A percentile compares a stretch with the other conserved stretches of the same genome.
Evolutionary conservation across 2,113 vertebrate species (phyloP).

Genomic region (Rousettus leschenaultii): DNA sequence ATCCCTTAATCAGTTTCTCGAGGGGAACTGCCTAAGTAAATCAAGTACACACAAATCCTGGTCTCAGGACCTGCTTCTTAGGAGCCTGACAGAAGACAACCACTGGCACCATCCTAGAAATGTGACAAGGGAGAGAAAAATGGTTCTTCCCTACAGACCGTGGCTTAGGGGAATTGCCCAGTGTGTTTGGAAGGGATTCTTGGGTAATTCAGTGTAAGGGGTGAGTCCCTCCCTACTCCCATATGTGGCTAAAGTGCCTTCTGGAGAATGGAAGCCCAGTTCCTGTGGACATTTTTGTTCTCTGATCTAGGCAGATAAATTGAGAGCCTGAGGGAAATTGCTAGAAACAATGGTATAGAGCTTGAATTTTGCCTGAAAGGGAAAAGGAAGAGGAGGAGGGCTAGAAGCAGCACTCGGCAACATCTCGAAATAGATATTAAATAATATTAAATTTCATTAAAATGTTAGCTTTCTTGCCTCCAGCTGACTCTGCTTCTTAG

Average conservation of each 20-base stretch:
- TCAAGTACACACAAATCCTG: neutral
- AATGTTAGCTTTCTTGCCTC: neutral
- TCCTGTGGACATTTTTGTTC: neutral
- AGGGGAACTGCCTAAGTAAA: neutral
- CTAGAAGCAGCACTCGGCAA: neutral
- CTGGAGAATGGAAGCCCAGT: neutral
- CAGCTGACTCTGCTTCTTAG: neutral
- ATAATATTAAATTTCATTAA: neutral
- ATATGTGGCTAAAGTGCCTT: neutral
- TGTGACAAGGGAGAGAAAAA: neutral
- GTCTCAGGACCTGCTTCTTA: neutral
- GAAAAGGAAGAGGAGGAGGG: neutral
- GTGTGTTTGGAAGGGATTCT: neutral
- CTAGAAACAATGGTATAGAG: neutral
- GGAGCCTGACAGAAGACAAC: neutral
- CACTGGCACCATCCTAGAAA: neutral
- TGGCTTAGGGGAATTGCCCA: neutral
- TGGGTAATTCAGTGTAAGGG: neutral
- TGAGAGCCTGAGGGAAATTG: neutral
- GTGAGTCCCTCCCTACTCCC: no score
- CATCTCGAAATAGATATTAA: neutral
- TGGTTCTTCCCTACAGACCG: neutral
- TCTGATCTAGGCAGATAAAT: neutral
- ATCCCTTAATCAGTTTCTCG: neutral
- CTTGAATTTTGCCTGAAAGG: neutral